phyloP scores from a whole-genome alignment of 2,888 invertebrate species.

The Drosophila antonietae region DNA sequence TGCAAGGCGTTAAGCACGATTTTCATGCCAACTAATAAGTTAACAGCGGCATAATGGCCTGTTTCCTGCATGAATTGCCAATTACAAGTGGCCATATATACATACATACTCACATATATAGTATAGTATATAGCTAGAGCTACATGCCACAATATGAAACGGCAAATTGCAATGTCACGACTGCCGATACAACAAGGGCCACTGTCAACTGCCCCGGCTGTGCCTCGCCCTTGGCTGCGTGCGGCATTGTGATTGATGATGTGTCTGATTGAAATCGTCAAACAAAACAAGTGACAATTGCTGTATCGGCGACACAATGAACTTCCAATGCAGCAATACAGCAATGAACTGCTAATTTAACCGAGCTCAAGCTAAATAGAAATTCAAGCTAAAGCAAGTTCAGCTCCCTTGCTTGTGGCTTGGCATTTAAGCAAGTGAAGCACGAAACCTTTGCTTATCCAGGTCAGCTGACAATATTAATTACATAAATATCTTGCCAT shows the following conservation, averaged over 20 bases:
- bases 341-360: constrained; percentile 10
- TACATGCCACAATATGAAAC: constrained; percentile 19
- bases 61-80: constrained; percentile 83
- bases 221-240: constrained; percentile 27
- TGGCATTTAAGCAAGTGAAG: neutral
- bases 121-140: neutral
- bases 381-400: neutral
- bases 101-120: neutral
- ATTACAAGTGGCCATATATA: constrained; percentile 50
- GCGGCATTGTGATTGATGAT: constrained; percentile 59
- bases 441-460: neutral
- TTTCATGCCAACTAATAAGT: constrained; percentile 78
- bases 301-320: constrained; percentile 55
- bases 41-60: constrained; percentile 81
- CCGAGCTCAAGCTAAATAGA: neutral
- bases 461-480: neutral
- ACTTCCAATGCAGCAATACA: constrained; percentile 5
- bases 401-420: neutral
- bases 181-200: constrained; percentile 47
- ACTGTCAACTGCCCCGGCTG: constrained; percentile 18
- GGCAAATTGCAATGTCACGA: constrained; percentile 57
- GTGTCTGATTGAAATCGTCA: constrained; percentile 65
- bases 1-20: constrained; percentile 51
- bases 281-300: constrained; percentile 68
- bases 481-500: neutral